Percentiles rank a stretch among this genome's conserved stretches.
Conservation (phyloP, 1,140 invertebrate genomes). For the Philotrypesis tridentata region DNA sequence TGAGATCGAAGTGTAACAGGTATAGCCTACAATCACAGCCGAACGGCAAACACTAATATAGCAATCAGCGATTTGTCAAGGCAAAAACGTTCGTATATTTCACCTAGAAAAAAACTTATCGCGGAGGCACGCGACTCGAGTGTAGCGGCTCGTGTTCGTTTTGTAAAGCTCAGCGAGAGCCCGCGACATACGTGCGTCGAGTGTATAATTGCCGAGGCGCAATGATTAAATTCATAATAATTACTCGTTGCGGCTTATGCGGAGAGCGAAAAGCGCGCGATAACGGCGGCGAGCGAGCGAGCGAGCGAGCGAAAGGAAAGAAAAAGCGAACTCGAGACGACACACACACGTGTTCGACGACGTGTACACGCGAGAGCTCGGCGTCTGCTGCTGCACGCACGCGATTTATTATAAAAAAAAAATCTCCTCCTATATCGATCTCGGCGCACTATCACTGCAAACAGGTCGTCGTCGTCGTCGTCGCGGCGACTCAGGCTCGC, state of each 20-base stretch:
- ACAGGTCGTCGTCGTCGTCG: too few species aligned
- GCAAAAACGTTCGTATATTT: background rate
- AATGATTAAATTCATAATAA: slow-evolving; percentile 33
- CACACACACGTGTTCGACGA: slow-evolving; percentile 30
- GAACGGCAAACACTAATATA: background rate
- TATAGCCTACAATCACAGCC: background rate
- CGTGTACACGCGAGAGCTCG: slow-evolving; percentile 2
- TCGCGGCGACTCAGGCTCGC: too few species aligned
- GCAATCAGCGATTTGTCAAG: background rate
- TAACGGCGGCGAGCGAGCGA: background rate
- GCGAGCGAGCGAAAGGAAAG: background rate
- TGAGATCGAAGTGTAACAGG: background rate
- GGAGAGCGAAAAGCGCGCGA: background rate
- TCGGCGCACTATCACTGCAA: background rate
- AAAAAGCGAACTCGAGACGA: background rate
- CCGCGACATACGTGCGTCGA: background rate
- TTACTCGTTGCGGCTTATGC: background rate
- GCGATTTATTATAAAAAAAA: slow-evolving; percentile 32
- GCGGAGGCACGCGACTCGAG: background rate
- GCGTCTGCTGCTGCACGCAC: too few species aligned
- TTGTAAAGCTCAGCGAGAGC: background rate
- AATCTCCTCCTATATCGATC: background rate
- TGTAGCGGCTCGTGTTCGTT: background rate
- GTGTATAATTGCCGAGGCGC: slow-evolving; percentile 6
- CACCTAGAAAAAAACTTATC: background rate